A percentile compares a stretch with the other conserved stretches of the same genome.
Evolutionary conservation across 2,888 invertebrate genomes (phyloP).

Genomic region (Drosophila colorata): DNA sequence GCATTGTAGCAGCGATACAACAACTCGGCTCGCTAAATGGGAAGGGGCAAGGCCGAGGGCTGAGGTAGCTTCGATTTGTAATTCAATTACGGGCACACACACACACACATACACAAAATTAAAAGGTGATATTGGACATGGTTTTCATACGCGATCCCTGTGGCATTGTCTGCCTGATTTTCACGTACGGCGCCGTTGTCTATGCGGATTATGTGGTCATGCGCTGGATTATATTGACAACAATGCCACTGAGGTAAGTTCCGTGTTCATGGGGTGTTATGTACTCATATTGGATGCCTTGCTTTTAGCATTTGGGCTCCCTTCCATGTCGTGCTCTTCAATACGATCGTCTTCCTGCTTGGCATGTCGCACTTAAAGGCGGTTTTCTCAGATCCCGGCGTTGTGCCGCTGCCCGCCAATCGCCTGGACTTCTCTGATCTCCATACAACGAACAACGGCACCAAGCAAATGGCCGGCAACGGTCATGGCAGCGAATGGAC

Average conservation of each 20-base stretch:
- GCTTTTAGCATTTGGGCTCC: constrained; percentile 91
- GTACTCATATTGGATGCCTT: constrained; percentile 68
- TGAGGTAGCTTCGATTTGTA: constrained; percentile 62
- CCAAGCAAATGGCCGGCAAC: constrained; percentile 84
- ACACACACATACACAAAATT: constrained; percentile 15
- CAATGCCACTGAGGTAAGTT: constrained; percentile 91
- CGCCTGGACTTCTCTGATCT: constrained; percentile 93
- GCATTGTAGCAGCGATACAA: constrained; percentile 47
- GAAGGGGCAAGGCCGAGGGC: constrained; percentile 35
- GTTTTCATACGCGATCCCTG: constrained; percentile 92
- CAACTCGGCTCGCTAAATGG: constrained; percentile 37
- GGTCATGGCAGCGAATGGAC: constrained; percentile 91
- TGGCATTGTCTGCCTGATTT: constrained; percentile 92
- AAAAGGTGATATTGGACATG: constrained; percentile 84
- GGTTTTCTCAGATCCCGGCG: constrained; percentile 95
- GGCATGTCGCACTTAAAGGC: constrained; percentile 92
- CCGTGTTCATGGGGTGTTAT: neutral
- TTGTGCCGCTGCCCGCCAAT: constrained; percentile 91
- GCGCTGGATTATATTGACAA: constrained; percentile 92
- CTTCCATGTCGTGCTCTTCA: constrained; percentile 92
- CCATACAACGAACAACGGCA: constrained; percentile 87
- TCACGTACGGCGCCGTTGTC: constrained; percentile 92
- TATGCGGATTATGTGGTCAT: constrained; percentile 96
- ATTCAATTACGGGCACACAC: constrained; percentile 59
- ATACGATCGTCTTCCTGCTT: constrained; percentile 91